Percentiles rank a stretch among this genome's conserved stretches.
These are phyloP conservation scores for Eupithecia pulchellata DNA, from an alignment of 2,888 invertebrate genomes.

Conservation along the genomic window DNA sequence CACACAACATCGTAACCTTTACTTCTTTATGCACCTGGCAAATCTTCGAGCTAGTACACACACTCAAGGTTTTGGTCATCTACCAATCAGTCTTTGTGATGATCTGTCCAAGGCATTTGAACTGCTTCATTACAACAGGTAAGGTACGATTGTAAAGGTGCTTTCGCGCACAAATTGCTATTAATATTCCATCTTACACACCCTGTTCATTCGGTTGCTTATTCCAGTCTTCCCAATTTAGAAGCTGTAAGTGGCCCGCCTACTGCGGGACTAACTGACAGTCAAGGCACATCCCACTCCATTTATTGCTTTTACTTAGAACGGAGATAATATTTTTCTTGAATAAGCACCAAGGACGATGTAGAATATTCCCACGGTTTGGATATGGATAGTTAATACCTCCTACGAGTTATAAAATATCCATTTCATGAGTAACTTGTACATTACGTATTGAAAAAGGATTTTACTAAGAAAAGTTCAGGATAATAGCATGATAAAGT, in stretches of 20 bases:
- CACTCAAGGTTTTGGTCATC: no score
- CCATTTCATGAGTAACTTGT: neutral
- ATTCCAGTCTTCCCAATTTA: neutral
- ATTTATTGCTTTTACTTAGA: neutral
- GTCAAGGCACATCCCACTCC: neutral
- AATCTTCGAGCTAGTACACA: no score
- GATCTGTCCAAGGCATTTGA: neutral
- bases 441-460: neutral
- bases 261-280: neutral
- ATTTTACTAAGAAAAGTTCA: no score
- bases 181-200: neutral
- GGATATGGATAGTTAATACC: neutral
- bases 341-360: neutral
- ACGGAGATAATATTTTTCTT: neutral
- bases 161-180: neutral
- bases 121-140: neutral
- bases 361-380: neutral
- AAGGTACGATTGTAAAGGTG: neutral
- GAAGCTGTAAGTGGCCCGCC: neutral
- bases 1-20: no score
- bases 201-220: neutral
- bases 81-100: no score
- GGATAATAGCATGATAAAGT: no score
- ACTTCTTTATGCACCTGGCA: no score
- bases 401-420: no score